Evolutionary conservation across 2,113 vertebrate genomes (phyloP).

Genomic region (Albula goreensis): DNA sequence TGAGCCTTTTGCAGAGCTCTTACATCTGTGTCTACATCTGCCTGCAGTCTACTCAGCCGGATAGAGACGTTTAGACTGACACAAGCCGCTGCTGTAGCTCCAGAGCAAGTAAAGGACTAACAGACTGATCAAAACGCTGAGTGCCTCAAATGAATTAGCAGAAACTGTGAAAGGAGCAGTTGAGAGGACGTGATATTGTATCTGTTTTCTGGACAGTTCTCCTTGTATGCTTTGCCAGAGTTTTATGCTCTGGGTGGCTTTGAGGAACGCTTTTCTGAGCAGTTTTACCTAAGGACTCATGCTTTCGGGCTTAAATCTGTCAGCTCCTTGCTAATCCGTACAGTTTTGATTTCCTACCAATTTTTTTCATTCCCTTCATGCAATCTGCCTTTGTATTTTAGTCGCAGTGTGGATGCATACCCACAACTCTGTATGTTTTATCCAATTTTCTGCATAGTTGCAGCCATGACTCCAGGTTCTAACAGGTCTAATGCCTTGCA

Average conservation of each 20-base stretch:
- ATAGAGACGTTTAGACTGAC: too few relatives aligned
- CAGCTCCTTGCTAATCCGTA: constrained; percentile 19
- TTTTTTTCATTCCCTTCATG: background rate
- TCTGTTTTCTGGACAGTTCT: background rate
- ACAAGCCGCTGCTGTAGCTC: too few relatives aligned
- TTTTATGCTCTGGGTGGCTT: constrained; percentile 19
- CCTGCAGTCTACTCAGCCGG: too few relatives aligned
- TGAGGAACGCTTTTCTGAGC: constrained; percentile 2
- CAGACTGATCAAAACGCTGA: too few relatives aligned
- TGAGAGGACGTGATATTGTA: background rate
- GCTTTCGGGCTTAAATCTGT: constrained; percentile 24
- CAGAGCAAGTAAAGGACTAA: too few relatives aligned
- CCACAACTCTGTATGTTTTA: background rate
- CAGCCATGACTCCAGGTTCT: background rate
- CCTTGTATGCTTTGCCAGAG: background rate
- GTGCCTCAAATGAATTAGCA: too few relatives aligned
- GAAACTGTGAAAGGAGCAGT: too few relatives aligned
- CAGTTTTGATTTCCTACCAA: constrained; percentile 3
- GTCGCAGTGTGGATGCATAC: background rate
- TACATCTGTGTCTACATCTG: too few relatives aligned
- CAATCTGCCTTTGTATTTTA: background rate
- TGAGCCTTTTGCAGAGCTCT: too few relatives aligned
- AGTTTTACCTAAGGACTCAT: constrained; percentile 3
- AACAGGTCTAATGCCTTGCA: background rate
- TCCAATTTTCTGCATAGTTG: background rate